Base-by-base conservation (phyloP, 2,113 vertebrate genomes). In the Triplophysa rosa region DNA sequence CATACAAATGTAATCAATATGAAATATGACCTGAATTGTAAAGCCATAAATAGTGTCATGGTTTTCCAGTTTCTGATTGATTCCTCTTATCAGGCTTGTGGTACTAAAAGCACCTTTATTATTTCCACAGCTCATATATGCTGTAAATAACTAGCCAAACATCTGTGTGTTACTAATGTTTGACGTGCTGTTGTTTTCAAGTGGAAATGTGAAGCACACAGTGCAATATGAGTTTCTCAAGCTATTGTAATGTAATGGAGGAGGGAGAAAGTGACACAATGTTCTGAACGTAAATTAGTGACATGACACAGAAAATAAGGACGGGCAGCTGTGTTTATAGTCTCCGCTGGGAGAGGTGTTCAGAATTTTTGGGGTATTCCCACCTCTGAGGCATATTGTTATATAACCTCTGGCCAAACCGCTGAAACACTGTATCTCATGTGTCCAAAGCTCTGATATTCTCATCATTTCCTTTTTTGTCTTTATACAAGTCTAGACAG, bases 381-480 rank as follows among this genome's bases (percentile, higher is more conserved):
- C n/a, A 24, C 21, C 9, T 13, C 45, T 3, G 19, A 26, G 40
- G 5, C 29, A 14, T 56, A 37, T n/a, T 37, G 19, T 61, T 61
- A 74, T 74, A 47, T 63, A 63, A 74, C n/a, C 0, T 0, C 56
- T 63, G 4, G 42, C 58, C 71, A 47, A 63, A 19, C 23, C 16
- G 37, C 71, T 23, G 62, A 63, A 74, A 63, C 56, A 74, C 12
- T 62, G 23, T 2, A 37, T 58, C 29, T 21, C 26, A 52, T 33
- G 11, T 69, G 49, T 70, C 33, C 49, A 21, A 29, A 58, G 26
- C 33, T 42, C 70, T 72, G 70, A 72, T 72, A 61, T 72, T 72
- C 29, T 42, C 70, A 59, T 72, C 21, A 10, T n/a, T 17, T 7
- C 33, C 21, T 13, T 42, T 42, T 72, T 72, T 42, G 21, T 59